Evolutionary conservation across 1,140 invertebrate species (phyloP), one percentile per base, ranked within the genome.

Genomic region (Aphidius gifuensis): DNA sequence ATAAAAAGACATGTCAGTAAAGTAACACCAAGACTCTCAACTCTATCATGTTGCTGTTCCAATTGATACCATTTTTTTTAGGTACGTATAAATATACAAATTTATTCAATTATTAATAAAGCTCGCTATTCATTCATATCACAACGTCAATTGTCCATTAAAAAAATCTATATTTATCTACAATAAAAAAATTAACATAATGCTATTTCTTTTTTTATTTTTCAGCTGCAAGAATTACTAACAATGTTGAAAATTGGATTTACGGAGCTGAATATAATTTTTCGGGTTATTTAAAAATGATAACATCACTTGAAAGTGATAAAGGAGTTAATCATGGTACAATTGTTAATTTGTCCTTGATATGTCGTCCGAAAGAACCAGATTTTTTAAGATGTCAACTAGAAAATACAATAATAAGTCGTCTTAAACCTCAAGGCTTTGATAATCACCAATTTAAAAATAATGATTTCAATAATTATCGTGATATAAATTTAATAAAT

Each of bases 211-310:
- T 60, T 48, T 48, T 16, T 23, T 53, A 23, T 44, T 5, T 16
- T 42, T 43, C 43, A 66, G 62, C 58, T 16, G 54, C 43, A 60
- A 45, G 44, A 9, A 49, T 7, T 5, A 40, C 68, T 47, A 67
- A 74, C 0, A 50, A 69, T 5, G 39, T 40, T 3, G 23, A 32
- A 32, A 32, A 32, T 4, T 76, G 72, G 71, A 65, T 70, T 9
- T 59, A 64, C 9, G 76, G 74, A 2, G 70, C 72, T 1, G 74
- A 74, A 42, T 78, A 76, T 53, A 63, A 51, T 1, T 77, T 72
- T 58, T 53, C 66, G 0, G 48, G 69, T 38, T 67, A 60, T 5
- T 63, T 70, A 16, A 64, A 64, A 11, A 71, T 68, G 62, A 66
- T 75, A 49, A 57, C 68, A 3, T 61, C 67, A 6, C 16, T 73